Evolutionary conservation across 2,113 vertebrate species (phyloP).

Genomic region (Pelobates fuscus): DNA sequence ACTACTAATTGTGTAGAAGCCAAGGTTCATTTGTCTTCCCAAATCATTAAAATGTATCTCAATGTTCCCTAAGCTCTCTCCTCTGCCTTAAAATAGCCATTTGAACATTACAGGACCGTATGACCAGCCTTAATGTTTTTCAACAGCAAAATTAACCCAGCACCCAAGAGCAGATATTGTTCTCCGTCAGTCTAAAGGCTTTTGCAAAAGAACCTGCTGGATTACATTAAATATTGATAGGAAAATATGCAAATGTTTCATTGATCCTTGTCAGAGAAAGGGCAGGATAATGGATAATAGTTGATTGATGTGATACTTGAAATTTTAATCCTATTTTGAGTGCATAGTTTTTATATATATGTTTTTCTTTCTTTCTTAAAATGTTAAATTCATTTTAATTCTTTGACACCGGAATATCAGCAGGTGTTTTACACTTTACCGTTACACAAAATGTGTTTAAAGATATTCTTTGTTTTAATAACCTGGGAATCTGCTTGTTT

Average conservation of each 20-base stretch:
- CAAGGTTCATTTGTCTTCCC: conserved; percentile 80
- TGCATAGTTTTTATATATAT: not conserved
- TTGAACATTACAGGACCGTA: conserved; percentile 74
- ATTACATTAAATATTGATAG: conserved; percentile 88
- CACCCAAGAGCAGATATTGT: conserved; percentile 65
- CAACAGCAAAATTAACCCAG: conserved; percentile 65
- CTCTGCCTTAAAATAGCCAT: conserved; percentile 66
- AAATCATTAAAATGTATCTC: conserved; percentile 80
- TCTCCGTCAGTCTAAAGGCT: conserved; percentile 74
- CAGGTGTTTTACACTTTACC: too few relatives aligned
- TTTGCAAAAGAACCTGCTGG: conserved; percentile 69
- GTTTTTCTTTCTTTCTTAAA: too few relatives aligned
- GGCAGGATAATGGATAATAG: conserved; percentile 64
- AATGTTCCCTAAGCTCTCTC: conserved; percentile 61
- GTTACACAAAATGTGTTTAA: too few relatives aligned
- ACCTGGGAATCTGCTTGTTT: too few relatives aligned
- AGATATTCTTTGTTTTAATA: not conserved
- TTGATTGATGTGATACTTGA: conserved; percentile 56
- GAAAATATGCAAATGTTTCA: conserved; percentile 83
- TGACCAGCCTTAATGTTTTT: conserved; percentile 67
- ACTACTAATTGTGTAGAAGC: conserved; percentile 79
- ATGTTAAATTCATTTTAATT: too few relatives aligned
- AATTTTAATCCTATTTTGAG: conserved; percentile 55
- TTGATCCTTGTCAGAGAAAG: conserved; percentile 69
- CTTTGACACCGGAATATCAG: too few relatives aligned